A percentile compares a stretch with the other conserved stretches of the same genome.
Evolutionary conservation across 1,140 invertebrate species (phyloP).

Genomic region (Zaprionus lachaisei): DNA sequence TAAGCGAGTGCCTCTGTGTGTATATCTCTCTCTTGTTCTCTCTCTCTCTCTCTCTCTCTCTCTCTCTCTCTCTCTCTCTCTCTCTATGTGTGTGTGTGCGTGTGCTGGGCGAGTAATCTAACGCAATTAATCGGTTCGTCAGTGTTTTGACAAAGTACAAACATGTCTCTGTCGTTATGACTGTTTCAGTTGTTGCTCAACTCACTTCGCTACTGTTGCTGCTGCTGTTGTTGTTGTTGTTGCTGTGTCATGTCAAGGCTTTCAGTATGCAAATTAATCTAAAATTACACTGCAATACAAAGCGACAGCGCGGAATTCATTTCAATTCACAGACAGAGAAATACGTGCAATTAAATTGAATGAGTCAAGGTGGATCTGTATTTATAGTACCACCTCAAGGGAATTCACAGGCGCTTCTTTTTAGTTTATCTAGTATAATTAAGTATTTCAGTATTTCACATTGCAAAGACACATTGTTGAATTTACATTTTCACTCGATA

Average conservation of each 20-base stretch:
- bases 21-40: neutral
- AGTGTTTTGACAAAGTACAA: constrained; percentile 66
- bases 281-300: constrained; percentile 60
- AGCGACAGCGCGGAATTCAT: neutral
- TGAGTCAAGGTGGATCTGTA: constrained; percentile 2
- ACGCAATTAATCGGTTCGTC: constrained; percentile 82
- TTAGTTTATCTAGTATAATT: neutral
- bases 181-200: constrained; percentile 25
- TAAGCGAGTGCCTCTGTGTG: constrained; percentile 39
- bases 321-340: neutral
- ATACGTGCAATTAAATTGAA: constrained; percentile 40
- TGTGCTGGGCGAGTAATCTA: constrained; percentile 63
- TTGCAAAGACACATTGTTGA: neutral
- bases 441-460: neutral
- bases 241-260: constrained; percentile 54
- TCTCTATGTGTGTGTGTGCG: constrained; percentile 8
- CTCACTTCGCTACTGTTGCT: neutral
- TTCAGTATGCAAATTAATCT: constrained; percentile 78
- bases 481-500: neutral
- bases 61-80: no score
- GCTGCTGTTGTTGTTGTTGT: constrained; percentile 3
- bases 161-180: constrained; percentile 50
- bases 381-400: neutral
- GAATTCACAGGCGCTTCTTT: neutral
- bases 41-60: neutral